Base-by-base conservation (phyloP, 2,113 vertebrate genomes). In the Engystomops pustulosus region DNA sequence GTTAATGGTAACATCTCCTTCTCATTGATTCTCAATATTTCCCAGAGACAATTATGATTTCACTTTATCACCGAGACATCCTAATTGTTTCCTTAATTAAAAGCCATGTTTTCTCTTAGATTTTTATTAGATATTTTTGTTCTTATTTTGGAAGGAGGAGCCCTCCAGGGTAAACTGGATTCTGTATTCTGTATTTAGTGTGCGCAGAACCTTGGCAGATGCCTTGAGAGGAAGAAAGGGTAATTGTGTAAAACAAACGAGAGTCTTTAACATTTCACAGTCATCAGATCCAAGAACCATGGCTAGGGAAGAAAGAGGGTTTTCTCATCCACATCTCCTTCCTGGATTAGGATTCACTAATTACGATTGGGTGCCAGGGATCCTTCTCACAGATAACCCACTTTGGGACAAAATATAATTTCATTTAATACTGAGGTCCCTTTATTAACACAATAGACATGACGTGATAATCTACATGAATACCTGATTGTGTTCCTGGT, bases 241-340 rank as follows among this genome's bases (percentile, higher is more conserved):
- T 75, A 83, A 83, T 75, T 83, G 69, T 75, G 69, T 83, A 83
- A 83, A 55, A 83, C 81, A 83, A 83, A 83, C 30, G 69, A 80
- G 79, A 69, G 79, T 32, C 11, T 74, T 83, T 83, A 75, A 62
- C 38, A 65, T 62, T 83, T 32, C 41, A 32, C 12, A 51, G 18
- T 51, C 72, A 32, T 53, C 47, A 36, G 30, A 55, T 17, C 74
- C 49, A 55, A 51, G 41, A 75, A 75, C 25, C 27, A 76, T 36
- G 47, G 72, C 72, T 49, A 3, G 11, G 25, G 72, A n/a, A 20
- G 72, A 53, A 38, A 36, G 47, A 55, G 47, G 27, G 14, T 62
- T 62, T 62, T 30, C 15, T 27, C 30, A 76, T 47, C 30, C 74
- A 55, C 30, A 76, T 15, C 15, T 47, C 47, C 15, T 34, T 53